Conservation (phyloP, 2,888 invertebrate genomes). For the Chirona hameri region DNA sequence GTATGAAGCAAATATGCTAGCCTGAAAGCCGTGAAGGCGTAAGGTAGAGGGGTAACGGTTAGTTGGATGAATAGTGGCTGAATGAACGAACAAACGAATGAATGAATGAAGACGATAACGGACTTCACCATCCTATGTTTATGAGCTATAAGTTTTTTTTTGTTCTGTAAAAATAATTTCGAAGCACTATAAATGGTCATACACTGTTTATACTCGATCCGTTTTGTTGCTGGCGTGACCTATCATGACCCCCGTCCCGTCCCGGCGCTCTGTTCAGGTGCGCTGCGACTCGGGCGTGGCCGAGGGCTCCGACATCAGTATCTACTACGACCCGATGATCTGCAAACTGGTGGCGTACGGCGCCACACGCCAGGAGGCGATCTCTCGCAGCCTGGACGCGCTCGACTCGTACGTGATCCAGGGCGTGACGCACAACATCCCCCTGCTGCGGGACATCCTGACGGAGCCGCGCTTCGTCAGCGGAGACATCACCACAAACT, state of each 20-base stretch:
- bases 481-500: slow-evolving; percentile 61
- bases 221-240: no score
- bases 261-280: slow-evolving; percentile 46
- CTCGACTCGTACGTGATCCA: slow-evolving; percentile 61
- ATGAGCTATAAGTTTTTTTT: no score
- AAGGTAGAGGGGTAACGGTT: no score
- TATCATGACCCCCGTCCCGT: neutral
- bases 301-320: slow-evolving; percentile 64
- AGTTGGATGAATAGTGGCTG: no score
- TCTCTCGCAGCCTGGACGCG: slow-evolving; percentile 55
- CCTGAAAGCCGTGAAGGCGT: no score
- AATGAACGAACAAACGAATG: no score
- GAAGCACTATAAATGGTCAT: no score
- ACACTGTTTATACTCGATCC: no score
- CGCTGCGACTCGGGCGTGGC: slow-evolving; percentile 63
- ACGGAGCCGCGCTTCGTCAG: slow-evolving; percentile 55
- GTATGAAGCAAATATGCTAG: no score
- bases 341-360: slow-evolving; percentile 64
- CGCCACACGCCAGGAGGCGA: slow-evolving; percentile 54
- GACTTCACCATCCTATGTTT: no score
- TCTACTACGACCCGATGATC: slow-evolving; percentile 67
- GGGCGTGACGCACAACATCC: slow-evolving; percentile 60
- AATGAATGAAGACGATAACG: no score
- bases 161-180: no score
- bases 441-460: slow-evolving; percentile 59